These are phyloP conservation scores for Rana temporaria DNA, from an alignment of 2,113 vertebrate species.

Conservation along the genomic window DNA sequence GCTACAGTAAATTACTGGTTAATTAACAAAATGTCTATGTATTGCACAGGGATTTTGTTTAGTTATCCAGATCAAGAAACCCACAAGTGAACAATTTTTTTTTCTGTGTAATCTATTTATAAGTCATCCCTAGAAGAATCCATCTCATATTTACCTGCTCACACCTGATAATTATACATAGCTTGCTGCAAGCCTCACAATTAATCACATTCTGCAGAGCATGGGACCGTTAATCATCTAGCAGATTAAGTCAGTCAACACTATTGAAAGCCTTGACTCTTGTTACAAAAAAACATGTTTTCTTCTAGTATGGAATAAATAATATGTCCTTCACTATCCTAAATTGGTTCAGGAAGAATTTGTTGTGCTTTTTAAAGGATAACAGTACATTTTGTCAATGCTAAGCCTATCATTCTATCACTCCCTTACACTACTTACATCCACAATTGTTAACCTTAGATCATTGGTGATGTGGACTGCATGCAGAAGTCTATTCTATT, in stretches of 20 bases:
- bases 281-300: slow-evolving; percentile 41
- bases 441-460: no score
- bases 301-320: slow-evolving; percentile 37
- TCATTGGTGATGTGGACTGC: no score
- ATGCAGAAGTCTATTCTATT: no score
- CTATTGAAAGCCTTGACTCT: slow-evolving; percentile 2
- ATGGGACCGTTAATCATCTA: slow-evolving; percentile 47
- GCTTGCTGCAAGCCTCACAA: slow-evolving; percentile 50
- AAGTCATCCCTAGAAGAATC: slow-evolving; percentile 37
- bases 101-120: slow-evolving; percentile 36
- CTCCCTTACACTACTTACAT: no score
- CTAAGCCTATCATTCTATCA: no score
- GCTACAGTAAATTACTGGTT: not conserved
- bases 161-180: slow-evolving; percentile 57
- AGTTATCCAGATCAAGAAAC: slow-evolving; percentile 2
- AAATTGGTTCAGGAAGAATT: not conserved
- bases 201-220: slow-evolving; percentile 54
- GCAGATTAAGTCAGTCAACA: slow-evolving; percentile 47
- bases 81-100: not conserved
- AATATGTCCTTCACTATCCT: slow-evolving; percentile 40
- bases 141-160: slow-evolving; percentile 55
- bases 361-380: no score
- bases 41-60: slow-evolving; percentile 1
- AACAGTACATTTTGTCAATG: no score
- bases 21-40: slow-evolving; percentile 5